Evolutionary conservation across 1,140 invertebrate genomes (phyloP).

Genomic region (Platyscapa corneri): DNA sequence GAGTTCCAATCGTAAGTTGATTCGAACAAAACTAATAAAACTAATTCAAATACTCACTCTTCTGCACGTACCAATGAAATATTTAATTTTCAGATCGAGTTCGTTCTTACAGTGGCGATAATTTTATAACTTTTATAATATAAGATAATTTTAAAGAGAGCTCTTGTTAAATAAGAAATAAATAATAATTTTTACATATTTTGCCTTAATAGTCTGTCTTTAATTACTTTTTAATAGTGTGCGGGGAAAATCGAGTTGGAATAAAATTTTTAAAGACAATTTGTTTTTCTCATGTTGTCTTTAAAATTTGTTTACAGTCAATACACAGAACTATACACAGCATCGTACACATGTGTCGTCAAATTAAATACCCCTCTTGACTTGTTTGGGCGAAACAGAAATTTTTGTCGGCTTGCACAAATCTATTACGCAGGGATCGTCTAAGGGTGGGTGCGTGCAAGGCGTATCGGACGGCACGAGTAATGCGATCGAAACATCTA

Average conservation of each 20-base stretch:
- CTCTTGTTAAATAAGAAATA: background rate
- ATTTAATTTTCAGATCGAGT: conserved; percentile 64
- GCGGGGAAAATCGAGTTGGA: background rate
- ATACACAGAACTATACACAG: conserved; percentile 51
- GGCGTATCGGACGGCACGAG: conserved; percentile 81
- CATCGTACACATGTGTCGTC: background rate
- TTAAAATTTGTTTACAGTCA: conserved; percentile 32
- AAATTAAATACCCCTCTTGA: conserved; percentile 83
- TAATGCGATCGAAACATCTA: conserved; percentile 89
- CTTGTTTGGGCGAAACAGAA: conserved; percentile 90
- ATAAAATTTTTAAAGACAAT: background rate
- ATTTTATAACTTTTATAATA: conserved; percentile 12
- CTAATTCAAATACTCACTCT: background rate
- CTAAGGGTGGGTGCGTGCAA: conserved; percentile 72
- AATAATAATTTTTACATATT: conserved; percentile 41
- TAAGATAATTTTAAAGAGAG: conserved; percentile 24
- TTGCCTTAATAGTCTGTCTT: conserved; percentile 34
- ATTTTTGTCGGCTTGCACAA: conserved; percentile 92
- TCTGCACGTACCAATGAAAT: background rate
- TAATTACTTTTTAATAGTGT: conserved; percentile 32
- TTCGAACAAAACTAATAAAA: conserved; percentile 17
- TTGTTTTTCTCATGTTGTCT: background rate
- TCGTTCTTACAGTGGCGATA: conserved; percentile 71
- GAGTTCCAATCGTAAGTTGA: conserved; percentile 64
- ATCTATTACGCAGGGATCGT: conserved; percentile 83